Percentiles rank a stretch among this genome's conserved stretches.
Evolutionary conservation across 2,888 invertebrate species (phyloP).

Genomic region (Dryomyza anilis): DNA sequence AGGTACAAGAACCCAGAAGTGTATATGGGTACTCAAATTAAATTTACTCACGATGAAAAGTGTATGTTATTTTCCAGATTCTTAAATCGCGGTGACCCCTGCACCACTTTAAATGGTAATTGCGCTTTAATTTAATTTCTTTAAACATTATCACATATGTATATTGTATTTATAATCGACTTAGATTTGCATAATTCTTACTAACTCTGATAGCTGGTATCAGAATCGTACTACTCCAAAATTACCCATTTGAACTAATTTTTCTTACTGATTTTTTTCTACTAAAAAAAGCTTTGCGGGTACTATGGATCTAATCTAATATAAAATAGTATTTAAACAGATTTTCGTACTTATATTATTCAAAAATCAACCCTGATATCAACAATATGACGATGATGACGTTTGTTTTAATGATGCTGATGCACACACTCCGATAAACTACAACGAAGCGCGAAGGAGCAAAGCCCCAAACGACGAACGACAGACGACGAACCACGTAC

Average conservation of each 20-base stretch:
- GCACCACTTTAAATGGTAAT: no score
- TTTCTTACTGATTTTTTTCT: neutral
- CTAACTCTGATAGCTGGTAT: no score
- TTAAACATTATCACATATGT: no score
- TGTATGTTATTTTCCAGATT: no score
- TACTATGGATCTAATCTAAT: neutral
- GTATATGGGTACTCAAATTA: no score
- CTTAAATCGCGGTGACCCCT: no score
- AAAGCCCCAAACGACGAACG: conserved; percentile 5
- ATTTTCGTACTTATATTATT: neutral
- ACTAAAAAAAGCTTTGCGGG: neutral
- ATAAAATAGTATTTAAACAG: neutral
- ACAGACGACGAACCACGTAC: conserved; percentile 12
- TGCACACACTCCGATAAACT: neutral
- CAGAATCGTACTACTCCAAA: no score
- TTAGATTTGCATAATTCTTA: no score
- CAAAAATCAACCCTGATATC: neutral
- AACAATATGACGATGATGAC: neutral
- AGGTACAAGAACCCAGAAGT: no score
- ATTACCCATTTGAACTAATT: neutral
- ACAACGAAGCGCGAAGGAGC: conserved; percentile 10
- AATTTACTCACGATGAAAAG: no score
- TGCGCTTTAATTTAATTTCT: no score
- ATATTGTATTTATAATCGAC: no score
- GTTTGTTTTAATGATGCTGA: conserved; percentile 1